Conservation (phyloP, 2,888 invertebrate genomes). For the Drosophila picticornis region DNA sequence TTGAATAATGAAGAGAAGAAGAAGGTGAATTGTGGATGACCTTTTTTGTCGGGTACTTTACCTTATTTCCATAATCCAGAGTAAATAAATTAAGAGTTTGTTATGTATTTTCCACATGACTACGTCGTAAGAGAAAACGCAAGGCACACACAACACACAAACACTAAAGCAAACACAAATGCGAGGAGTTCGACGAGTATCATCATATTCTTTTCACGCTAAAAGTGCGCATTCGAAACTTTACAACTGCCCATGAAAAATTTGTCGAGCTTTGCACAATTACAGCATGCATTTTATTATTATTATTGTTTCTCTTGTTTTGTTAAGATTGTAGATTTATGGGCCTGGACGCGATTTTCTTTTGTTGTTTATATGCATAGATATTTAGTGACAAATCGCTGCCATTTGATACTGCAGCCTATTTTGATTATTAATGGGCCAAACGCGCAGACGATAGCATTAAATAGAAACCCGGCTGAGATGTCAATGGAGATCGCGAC, state of each 20-base stretch:
- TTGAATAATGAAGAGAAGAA: conserved; percentile 8
- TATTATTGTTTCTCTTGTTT: conserved; percentile 16
- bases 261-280: conserved; percentile 68
- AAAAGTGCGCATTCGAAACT: conserved; percentile 56
- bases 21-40: not conserved
- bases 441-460: conserved; percentile 65
- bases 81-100: conserved; percentile 84
- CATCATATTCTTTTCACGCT: conserved; percentile 72
- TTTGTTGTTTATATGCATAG: conserved; percentile 2
- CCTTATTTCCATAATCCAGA: conserved; percentile 86
- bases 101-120: conserved; percentile 85
- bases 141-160: conserved; percentile 39
- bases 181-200: conserved; percentile 39
- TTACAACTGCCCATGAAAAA: conserved; percentile 42
- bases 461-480: conserved; percentile 15
- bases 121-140: conserved; percentile 53
- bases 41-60: conserved; percentile 66
- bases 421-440: conserved; percentile 54
- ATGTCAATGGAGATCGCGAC: conserved; percentile 3
- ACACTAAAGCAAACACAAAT: conserved; percentile 27
- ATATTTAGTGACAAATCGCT: conserved; percentile 34
- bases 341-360: not conserved
- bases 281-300: conserved; percentile 30
- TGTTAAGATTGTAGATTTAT: conserved; percentile 14
- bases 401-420: conserved; percentile 44